phyloP scores from a whole-genome alignment of 2,113 vertebrate genomes.

The Desmodus rotundus region DNA sequence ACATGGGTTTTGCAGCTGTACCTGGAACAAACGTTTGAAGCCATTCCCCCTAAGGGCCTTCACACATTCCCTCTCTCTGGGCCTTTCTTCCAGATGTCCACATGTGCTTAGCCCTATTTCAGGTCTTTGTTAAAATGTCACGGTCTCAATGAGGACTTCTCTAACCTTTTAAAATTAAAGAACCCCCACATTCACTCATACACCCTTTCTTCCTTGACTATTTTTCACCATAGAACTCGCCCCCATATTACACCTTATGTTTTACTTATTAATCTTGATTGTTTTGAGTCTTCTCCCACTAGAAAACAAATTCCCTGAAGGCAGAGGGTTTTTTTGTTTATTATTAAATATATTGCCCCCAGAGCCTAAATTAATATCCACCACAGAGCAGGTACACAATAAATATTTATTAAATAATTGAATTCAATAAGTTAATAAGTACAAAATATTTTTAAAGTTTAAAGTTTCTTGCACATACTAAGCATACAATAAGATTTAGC shows the following conservation, averaged over 20 bases:
- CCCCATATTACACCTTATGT: not conserved
- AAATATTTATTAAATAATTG: not conserved
- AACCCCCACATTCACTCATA: not conserved
- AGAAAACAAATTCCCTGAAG: not conserved
- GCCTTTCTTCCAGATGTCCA: not conserved
- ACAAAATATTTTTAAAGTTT: slow-evolving; percentile 16
- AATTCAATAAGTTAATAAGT: not conserved
- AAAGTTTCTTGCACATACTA: not conserved
- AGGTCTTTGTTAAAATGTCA: not conserved
- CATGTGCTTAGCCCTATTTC: not conserved
- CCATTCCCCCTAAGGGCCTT: not conserved
- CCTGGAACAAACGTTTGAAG: not conserved
- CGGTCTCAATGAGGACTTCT: not conserved
- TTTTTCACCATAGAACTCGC: not conserved
- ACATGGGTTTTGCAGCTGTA: not conserved
- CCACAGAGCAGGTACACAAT: not conserved
- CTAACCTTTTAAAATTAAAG: not conserved
- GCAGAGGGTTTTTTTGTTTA: not conserved
- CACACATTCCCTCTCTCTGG: not conserved
- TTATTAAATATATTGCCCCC: not conserved
- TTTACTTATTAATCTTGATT: slow-evolving; percentile 8
- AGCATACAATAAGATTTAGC: not conserved
- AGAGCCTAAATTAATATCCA: not conserved
- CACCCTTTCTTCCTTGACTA: not conserved
- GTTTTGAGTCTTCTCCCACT: not conserved